phyloP scores from a whole-genome alignment of 1,140 invertebrate genomes.

The Drosophila arizonae region DNA sequence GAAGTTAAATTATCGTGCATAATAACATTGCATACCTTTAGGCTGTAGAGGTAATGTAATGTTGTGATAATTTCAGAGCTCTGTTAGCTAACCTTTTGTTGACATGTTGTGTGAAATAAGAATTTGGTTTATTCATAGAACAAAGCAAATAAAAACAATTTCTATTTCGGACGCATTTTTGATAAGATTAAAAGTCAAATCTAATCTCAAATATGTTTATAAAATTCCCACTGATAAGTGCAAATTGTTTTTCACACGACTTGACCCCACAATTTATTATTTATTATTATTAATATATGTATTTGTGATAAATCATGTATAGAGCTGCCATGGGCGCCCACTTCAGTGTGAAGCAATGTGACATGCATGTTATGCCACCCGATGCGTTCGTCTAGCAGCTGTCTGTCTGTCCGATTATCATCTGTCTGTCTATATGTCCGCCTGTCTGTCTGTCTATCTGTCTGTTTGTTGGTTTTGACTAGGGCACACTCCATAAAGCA shows the following conservation, averaged over 20 bases:
- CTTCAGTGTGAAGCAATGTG: constrained; percentile 15
- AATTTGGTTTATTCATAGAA: neutral
- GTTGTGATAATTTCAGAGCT: constrained; percentile 1
- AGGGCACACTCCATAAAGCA: constrained; percentile 67
- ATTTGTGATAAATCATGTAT: constrained; percentile 4
- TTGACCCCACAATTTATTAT: neutral
- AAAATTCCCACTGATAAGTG: neutral
- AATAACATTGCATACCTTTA: constrained; percentile 23
- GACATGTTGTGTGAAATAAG: neutral
- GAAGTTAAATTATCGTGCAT: no score
- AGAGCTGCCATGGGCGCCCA: neutral
- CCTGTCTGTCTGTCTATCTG: constrained; percentile 32
- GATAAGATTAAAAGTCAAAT: neutral
- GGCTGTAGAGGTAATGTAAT: neutral
- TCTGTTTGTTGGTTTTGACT: constrained; percentile 10
- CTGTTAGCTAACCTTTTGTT: constrained; percentile 11
- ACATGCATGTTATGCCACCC: neutral
- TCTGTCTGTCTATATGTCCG: neutral
- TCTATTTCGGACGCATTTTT: neutral
- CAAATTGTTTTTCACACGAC: neutral
- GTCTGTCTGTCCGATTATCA: constrained; percentile 30
- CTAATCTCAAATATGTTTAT: neutral
- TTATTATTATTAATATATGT: neutral
- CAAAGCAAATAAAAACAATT: neutral
- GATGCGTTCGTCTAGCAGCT: constrained; percentile 23